A percentile compares a stretch with the other conserved stretches of the same genome.
phyloP scores from a whole-genome alignment of 2,797 vertebrate species.

The Spheniscus humboldti region DNA sequence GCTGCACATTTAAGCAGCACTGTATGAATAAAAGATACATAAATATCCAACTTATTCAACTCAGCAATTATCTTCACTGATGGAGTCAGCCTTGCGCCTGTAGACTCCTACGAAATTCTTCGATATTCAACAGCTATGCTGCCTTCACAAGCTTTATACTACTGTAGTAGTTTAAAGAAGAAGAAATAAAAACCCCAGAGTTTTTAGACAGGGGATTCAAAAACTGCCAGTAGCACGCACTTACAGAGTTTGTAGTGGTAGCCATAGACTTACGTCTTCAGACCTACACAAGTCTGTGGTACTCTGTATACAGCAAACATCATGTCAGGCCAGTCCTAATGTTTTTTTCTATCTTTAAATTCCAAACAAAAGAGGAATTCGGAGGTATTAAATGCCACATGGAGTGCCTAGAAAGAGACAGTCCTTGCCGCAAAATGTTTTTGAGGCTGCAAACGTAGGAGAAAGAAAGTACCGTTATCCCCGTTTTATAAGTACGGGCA shows the following conservation, averaged over 20 bases:
- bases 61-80: background rate
- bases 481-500: background rate
- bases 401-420: background rate
- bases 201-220: background rate
- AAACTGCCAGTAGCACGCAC: rapidly evolving
- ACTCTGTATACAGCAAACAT: background rate
- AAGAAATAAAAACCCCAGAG: background rate
- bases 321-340: background rate
- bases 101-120: background rate
- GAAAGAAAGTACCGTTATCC: conserved; percentile 50
- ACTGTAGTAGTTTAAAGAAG: background rate
- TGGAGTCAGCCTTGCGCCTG: background rate
- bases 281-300: background rate
- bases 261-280: background rate
- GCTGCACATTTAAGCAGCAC: background rate
- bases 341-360: background rate
- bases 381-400: background rate
- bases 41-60: background rate
- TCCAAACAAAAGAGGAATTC: background rate
- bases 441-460: background rate
- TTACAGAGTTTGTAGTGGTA: background rate
- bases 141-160: background rate
- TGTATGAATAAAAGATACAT: background rate
- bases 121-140: background rate
- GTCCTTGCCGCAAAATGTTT: background rate